Conservation (phyloP, 1,140 invertebrate genomes). For the Drosophila tristis region DNA sequence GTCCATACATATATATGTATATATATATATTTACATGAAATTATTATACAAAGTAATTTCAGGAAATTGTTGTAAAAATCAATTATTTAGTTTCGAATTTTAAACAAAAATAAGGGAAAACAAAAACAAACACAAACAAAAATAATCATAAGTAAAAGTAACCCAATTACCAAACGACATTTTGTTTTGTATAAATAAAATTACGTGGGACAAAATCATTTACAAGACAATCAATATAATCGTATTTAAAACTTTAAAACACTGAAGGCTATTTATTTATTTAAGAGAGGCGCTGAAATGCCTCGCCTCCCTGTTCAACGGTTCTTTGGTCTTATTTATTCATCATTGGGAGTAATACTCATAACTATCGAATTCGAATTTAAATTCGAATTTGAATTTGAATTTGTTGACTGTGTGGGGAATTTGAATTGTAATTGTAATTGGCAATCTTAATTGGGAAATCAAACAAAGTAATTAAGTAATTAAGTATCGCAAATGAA, state of each 20-base stretch:
- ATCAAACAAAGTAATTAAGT: constrained; percentile 65
- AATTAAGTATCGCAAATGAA: constrained; percentile 67
- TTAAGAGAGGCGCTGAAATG: constrained; percentile 22
- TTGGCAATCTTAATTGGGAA: constrained; percentile 64
- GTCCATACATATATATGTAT: constrained; percentile 37
- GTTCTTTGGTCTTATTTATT: constrained; percentile 31
- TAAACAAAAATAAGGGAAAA: constrained; percentile 9
- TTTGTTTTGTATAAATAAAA: constrained; percentile 21
- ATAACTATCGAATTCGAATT: constrained; percentile 30
- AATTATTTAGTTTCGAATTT: constrained; percentile 17
- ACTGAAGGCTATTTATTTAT: constrained; percentile 60
- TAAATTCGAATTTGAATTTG: constrained; percentile 25
- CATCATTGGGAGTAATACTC: constrained; percentile 18
- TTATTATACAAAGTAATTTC: too few species aligned
- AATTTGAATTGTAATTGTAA: constrained; percentile 51
- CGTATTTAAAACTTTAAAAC: constrained; percentile 40
- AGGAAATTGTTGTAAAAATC: too few species aligned
- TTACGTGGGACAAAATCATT: constrained; percentile 71
- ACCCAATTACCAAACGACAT: constrained; percentile 15
- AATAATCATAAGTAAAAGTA: neutral
- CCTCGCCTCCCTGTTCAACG: constrained; percentile 40
- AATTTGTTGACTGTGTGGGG: constrained; percentile 35
- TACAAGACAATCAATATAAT: constrained; percentile 76
- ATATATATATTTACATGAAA: neutral
- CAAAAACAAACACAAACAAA: neutral